Evolutionary conservation across 2,113 vertebrate species (phyloP), one percentile per base, ranked within the genome.

Genomic region (Falco punctatus): DNA sequence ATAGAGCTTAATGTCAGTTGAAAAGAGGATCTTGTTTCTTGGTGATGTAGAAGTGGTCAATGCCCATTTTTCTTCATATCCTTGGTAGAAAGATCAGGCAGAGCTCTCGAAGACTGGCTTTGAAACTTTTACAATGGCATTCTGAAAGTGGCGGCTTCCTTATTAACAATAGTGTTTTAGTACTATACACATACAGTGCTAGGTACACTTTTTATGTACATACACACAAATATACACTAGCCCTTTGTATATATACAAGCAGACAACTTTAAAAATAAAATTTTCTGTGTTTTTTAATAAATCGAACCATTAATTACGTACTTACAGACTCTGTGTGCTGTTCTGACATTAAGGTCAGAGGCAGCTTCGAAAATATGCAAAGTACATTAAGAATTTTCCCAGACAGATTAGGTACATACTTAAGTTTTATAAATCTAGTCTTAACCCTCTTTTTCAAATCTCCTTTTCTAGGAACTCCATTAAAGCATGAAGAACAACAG

Each of bases 381-480:
- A 94, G 73, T 58, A 54, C 85, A 52, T 57, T 86, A 86, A 85
- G 80, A 95, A 91, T 94, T 87, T 96, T 98, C 96, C 94, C 97
- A 97, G 82, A 89, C 83, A 81, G 83, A 96, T 95, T 94, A 96
- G 49, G 69, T 71, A 64, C 81, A 81, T 95, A 72, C 61, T 88
- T 84, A 70, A 69, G 71, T 92, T 96, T 94, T 71, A 92, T 58
- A 83, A 96, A 96, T 86, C 55, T 87, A 90, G 58, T 66, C 86
- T 95, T 97, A 98, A 96, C 94, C 88, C 79, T 86, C 94, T 97
- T 98, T 97, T 96, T 95, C 81, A 97, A 98, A 98, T 96, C 96
- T 86, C 49, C 96, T 98, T 97, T 97, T 96, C 95, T 92, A 94
- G 71, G 87, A 97, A 96, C 95, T 95, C 20, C 61, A 58, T 88